These are phyloP conservation scores for Gobio gobio DNA, from an alignment of 2,113 vertebrate species.

Conservation along the genomic window DNA sequence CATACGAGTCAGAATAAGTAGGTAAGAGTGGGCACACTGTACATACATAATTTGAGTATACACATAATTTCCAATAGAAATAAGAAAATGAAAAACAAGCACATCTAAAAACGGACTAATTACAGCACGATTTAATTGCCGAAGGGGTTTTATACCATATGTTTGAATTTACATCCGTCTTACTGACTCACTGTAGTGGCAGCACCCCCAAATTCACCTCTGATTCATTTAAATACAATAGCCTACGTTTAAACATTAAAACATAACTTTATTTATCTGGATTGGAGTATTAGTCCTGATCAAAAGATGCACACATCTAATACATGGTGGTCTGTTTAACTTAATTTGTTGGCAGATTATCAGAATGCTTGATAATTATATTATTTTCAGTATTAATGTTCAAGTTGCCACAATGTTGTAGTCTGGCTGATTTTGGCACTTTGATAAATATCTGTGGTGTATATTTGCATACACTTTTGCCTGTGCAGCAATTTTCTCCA, in stretches of 20 bases:
- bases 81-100: background rate
- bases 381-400: background rate
- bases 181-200: background rate
- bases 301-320: background rate
- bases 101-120: background rate
- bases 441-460: background rate
- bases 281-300: background rate
- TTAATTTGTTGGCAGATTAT: background rate
- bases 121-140: background rate
- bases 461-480: background rate
- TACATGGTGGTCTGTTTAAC: background rate
- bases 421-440: background rate
- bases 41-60: background rate
- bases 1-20: too few relatives aligned
- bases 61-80: background rate
- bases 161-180: background rate
- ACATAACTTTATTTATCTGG: background rate
- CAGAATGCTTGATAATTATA: background rate
- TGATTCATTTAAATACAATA: too few relatives aligned
- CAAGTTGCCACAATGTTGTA: background rate
- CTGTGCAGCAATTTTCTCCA: conserved; percentile 2
- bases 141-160: background rate
- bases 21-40: too few relatives aligned
- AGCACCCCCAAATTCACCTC: background rate
- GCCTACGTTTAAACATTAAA: too few relatives aligned